Percentiles rank a stretch among this genome's conserved stretches.
These are phyloP conservation scores for Mystacides longicornis DNA, from an alignment of 2,888 invertebrate genomes.

Conservation along the genomic window DNA sequence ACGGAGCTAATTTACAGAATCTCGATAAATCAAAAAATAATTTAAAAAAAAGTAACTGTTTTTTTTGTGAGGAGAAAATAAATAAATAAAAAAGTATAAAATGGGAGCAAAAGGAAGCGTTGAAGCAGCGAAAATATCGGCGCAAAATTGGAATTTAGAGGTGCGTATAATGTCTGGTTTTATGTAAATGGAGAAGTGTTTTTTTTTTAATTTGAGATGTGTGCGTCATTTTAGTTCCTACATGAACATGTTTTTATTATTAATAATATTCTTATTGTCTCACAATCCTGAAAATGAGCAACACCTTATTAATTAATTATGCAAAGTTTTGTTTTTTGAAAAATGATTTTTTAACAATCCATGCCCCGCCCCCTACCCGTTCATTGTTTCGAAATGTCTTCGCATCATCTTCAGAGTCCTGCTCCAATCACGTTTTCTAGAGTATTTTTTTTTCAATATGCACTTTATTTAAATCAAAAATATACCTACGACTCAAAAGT, in stretches of 20 bases:
- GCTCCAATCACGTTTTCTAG: no score
- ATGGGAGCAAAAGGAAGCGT: constrained; percentile 81
- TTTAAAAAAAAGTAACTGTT: background rate
- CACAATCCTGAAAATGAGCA: background rate
- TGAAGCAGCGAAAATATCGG: constrained; percentile 72
- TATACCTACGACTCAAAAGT: no score
- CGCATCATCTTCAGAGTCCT: no score
- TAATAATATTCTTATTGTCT: background rate
- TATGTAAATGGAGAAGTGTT: no score
- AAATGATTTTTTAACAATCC: no score
- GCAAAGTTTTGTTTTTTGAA: no score
- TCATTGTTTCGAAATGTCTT: no score
- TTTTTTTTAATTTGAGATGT: no score
- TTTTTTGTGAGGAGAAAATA: constrained; percentile 7
- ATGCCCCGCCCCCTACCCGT: no score
- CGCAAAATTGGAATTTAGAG: constrained; percentile 77
- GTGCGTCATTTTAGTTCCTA: constrained; percentile 5
- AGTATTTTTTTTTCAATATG: no score
- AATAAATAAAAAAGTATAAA: constrained; percentile 32
- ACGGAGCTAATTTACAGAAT: no score
- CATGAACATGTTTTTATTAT: constrained; percentile 1
- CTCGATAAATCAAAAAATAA: background rate
- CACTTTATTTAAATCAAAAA: no score
- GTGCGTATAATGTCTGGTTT: constrained; percentile 45
- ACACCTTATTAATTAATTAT: background rate